A percentile compares a stretch with the other conserved stretches of the same genome.
phyloP scores from a whole-genome alignment of 2,797 vertebrate species.

The Percopsis omiscomaycus region DNA sequence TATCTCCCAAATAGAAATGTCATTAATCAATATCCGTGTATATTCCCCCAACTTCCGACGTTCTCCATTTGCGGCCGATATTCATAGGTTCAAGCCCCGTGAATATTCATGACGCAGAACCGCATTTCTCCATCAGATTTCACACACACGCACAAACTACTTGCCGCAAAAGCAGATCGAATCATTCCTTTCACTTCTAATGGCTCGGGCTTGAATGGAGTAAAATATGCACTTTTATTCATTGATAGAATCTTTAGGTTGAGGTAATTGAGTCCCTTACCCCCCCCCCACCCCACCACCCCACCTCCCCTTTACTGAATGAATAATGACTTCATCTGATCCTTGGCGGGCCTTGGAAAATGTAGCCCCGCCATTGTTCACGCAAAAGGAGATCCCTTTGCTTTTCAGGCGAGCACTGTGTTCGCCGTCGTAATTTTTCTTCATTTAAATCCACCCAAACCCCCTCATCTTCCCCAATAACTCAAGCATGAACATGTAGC shows the following conservation, averaged over 20 bases:
- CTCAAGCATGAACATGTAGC: slow-evolving; percentile 93
- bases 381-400: slow-evolving; percentile 77
- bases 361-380: slow-evolving; percentile 88
- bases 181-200: slow-evolving; percentile 94
- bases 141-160: slow-evolving; percentile 80
- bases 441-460: slow-evolving; percentile 90
- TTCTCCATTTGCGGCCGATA: slow-evolving; percentile 22
- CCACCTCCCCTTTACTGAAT: slow-evolving; percentile 87
- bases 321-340: slow-evolving; percentile 99
- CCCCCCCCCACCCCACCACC: slow-evolving; percentile 50
- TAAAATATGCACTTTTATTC: slow-evolving; percentile 97
- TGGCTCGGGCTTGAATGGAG: slow-evolving; percentile 91
- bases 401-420: slow-evolving; percentile 89
- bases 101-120: slow-evolving; percentile 84
- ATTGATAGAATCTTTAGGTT: slow-evolving; percentile 98
- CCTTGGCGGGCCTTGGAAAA: slow-evolving; percentile 86
- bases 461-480: slow-evolving; percentile 93
- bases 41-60: slow-evolving; percentile 17
- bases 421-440: slow-evolving; percentile 94
- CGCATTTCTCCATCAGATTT: slow-evolving; percentile 89
- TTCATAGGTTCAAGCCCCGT: slow-evolving; percentile 63
- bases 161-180: slow-evolving; percentile 84
- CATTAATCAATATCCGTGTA: slow-evolving; percentile 28
- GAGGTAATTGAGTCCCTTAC: slow-evolving; percentile 95
- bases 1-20: neutral